Base-by-base conservation (phyloP, 2,888 invertebrate genomes). In the Sclerodermus sp. region DNA sequence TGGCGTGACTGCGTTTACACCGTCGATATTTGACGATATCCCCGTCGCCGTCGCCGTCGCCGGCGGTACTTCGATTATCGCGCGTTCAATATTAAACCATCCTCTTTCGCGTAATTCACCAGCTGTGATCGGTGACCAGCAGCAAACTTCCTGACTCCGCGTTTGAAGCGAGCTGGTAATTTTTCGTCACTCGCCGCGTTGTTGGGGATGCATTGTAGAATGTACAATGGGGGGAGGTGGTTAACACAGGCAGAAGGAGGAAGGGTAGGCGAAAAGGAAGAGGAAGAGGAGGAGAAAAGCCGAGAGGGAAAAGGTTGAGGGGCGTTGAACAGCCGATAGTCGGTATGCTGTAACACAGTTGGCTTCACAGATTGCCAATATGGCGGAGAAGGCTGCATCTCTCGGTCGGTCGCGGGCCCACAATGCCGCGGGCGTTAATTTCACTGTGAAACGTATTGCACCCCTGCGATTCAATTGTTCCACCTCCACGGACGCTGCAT, bases 351-450 rank as follows among this genome's bases (percentile, higher is more conserved):
- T 51, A 60, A 62, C 60, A 67, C 63, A 68, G 66, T 66, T 62
- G 68, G 67, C 61, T 68, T 66, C 66, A 64, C 66, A 71, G 71
- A 74, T 75, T 73, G 73, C 67, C 71, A 74, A 74, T 74, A 73
- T 71, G 67, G 64, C 60, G 57, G 50, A 54, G 53, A 52, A 53
- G 12, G 32, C 44, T 49, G 47, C 49, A 51, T 55, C 47, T 49
- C 55, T 50, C 58, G 47, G 49, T 55, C 57, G 57, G 58, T 54
- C 54, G 58, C 55, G 59, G 52, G 58, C 56, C 62, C 62, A 68
- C 70, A 72, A 70, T 72, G 70, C 76, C 68, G 65, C 69, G 64
- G 70, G 76, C 72, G 74, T 73, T 76, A 76, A 76, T 76, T 76
- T 74, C 66, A 60, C 70, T 68, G 60, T 72, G 73, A 73, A 74